These are phyloP conservation scores for Cheilosia scutellata DNA, from an alignment of 2,888 invertebrate species.

Conservation along the genomic window DNA sequence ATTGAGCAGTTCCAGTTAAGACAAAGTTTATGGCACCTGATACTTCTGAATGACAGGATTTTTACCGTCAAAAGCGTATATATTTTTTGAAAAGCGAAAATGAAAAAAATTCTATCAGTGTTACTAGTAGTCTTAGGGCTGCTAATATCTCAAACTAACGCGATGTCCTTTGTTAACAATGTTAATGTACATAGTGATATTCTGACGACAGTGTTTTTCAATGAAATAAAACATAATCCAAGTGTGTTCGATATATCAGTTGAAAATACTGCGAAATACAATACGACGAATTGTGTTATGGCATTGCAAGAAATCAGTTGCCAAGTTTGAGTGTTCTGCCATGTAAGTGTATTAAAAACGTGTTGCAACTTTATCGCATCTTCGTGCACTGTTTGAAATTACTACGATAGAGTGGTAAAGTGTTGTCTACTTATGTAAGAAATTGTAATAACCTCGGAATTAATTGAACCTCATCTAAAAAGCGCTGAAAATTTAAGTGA, in stretches of 20 bases:
- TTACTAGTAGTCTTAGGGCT: neutral
- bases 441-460: too few relatives aligned
- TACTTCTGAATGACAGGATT: too few relatives aligned
- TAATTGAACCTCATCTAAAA: too few relatives aligned
- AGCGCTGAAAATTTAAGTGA: too few relatives aligned
- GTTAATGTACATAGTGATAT: conserved; percentile 44
- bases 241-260: neutral
- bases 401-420: too few relatives aligned
- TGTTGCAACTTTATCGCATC: neutral
- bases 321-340: neutral
- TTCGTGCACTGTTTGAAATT: neutral
- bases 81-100: neutral
- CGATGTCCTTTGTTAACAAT: conserved; percentile 35
- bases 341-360: conserved; percentile 26
- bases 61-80: too few relatives aligned
- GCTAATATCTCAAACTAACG: neutral
- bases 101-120: neutral
- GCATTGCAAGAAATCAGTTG: neutral
- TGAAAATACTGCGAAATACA: neutral
- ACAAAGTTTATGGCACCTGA: too few relatives aligned
- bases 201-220: conserved; percentile 31
- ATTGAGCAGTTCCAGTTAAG: too few relatives aligned
- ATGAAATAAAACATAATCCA: conserved; percentile 24
- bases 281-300: neutral
- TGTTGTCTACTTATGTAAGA: too few relatives aligned